Evolutionary conservation across 2,113 vertebrate species (phyloP).

Genomic region (Bambusicola thoracicus): DNA sequence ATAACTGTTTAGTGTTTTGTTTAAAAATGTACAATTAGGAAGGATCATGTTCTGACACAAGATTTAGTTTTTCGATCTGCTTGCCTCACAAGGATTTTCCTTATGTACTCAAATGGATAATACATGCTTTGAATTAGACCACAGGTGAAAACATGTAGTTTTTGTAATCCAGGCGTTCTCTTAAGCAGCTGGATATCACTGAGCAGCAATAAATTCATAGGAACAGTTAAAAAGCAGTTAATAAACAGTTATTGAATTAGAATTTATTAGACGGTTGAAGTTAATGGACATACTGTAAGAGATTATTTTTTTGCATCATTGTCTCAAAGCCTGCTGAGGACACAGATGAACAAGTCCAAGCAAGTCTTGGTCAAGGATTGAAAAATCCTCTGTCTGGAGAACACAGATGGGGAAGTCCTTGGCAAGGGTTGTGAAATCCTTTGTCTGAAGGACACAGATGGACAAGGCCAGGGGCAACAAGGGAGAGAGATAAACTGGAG

Average conservation of each 20-base stretch:
- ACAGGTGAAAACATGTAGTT: not conserved
- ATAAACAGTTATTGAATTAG: not conserved
- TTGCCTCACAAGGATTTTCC: not conserved
- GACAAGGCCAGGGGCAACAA: too few relatives aligned
- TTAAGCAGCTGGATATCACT: not conserved
- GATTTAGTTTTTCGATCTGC: not conserved
- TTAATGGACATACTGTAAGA: not conserved
- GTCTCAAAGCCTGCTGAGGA: too few relatives aligned
- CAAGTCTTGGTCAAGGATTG: too few relatives aligned
- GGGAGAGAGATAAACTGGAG: too few relatives aligned
- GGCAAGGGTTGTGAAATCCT: too few relatives aligned
- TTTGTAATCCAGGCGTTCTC: not conserved
- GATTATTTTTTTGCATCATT: too few relatives aligned
- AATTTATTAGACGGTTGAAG: not conserved
- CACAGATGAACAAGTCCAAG: too few relatives aligned
- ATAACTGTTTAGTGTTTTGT: accelerated
- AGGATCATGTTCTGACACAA: not conserved
- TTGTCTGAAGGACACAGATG: too few relatives aligned
- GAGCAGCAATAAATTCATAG: not conserved
- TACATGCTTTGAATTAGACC: not conserved
- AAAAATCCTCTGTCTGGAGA: too few relatives aligned
- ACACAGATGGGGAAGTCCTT: too few relatives aligned
- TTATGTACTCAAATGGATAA: not conserved
- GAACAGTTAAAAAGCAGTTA: not conserved
- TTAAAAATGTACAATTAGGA: not conserved